Conservation (phyloP, 2,888 invertebrate genomes). For the Cacoxenus indagator region DNA sequence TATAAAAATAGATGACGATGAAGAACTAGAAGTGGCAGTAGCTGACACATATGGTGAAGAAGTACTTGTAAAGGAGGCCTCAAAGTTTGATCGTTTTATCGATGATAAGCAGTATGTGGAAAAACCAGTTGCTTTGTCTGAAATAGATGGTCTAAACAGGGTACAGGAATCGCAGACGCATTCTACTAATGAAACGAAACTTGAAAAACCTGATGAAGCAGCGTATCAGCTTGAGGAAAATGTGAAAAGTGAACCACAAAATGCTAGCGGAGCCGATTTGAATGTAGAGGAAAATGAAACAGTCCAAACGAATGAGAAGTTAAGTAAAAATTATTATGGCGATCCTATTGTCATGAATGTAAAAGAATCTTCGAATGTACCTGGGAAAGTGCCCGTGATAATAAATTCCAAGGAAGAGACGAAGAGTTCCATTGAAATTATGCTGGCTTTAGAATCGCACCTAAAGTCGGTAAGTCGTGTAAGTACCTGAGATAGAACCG, state of each 20-base stretch:
- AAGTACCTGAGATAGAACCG: constrained; percentile 36
- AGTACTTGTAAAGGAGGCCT: constrained; percentile 62
- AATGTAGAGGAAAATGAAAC: constrained; percentile 67
- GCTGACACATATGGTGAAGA: constrained; percentile 58
- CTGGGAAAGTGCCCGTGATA: constrained; percentile 72
- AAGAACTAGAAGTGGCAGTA: constrained; percentile 21
- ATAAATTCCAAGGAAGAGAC: constrained; percentile 67
- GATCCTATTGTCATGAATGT: constrained; percentile 47
- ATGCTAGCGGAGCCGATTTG: constrained; percentile 53
- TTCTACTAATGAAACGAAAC: constrained; percentile 34
- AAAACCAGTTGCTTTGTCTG: constrained; percentile 67
- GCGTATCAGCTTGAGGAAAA: constrained; percentile 42
- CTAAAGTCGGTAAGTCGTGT: constrained; percentile 60
- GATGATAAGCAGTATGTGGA: constrained; percentile 71
- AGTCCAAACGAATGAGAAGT: constrained; percentile 73
- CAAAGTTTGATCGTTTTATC: constrained; percentile 69
- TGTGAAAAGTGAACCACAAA: constrained; percentile 53
- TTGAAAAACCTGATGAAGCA: constrained; percentile 49
- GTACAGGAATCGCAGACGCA: constrained; percentile 25
- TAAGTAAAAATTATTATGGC: constrained; percentile 71
- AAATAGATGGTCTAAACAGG: constrained; percentile 64
- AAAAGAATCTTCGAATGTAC: constrained; percentile 70
- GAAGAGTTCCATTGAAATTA: constrained; percentile 71
- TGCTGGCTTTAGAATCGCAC: constrained; percentile 74
- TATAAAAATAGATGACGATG: constrained; percentile 57